Evolutionary conservation across 2,797 vertebrate species (phyloP), one percentile per base, ranked within the genome.

Genomic region (Molossus molossus): DNA sequence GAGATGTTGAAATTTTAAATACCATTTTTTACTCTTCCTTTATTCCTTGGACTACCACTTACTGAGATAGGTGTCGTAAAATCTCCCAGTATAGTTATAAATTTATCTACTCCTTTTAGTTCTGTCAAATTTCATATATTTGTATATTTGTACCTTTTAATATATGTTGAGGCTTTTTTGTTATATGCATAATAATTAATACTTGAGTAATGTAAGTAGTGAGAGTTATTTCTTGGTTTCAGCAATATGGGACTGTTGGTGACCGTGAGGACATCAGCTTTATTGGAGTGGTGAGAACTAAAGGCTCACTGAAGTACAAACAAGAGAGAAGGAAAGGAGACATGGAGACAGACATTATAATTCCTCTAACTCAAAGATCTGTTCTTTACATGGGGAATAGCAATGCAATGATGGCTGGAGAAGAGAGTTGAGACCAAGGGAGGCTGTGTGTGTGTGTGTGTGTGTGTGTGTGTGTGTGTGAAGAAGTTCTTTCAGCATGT

Each of bases 51-150:
- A 37, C 15, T 64, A 48, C 27, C 4, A 64, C 3, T 37, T 91
- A 64, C 53, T 20, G 25, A 83, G 12, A 95, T 50, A 86, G 17
- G 5, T 40, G 7, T 29, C 1, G 9, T 50, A 57, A 83, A 92
- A 72, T 87, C 23, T 80, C 53, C 8, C 23, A 23, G 9, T n/a
- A 25, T n/a, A 81, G 29, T 13, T 92, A 50, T 57, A 50, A 82
- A 73, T 57, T 69, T 64, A 23, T 53, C 76, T 53, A 33, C 21
- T 95, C 33, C 40, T 93, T 96, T 83, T 60, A 53, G 18, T 83
- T 79, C n/a, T 65, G 15, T 70, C 4, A 84, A 58, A 37, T 72
- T 89, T 57, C 53, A 4, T 6, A 17, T 87, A 62, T 89, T 82
- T 82, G 18, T 3, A 18, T 50, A 62, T 48, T 57, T 87, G 14